phyloP scores from a whole-genome alignment of 2,797 vertebrate species.

The Myiothlypis chrysogaster region DNA sequence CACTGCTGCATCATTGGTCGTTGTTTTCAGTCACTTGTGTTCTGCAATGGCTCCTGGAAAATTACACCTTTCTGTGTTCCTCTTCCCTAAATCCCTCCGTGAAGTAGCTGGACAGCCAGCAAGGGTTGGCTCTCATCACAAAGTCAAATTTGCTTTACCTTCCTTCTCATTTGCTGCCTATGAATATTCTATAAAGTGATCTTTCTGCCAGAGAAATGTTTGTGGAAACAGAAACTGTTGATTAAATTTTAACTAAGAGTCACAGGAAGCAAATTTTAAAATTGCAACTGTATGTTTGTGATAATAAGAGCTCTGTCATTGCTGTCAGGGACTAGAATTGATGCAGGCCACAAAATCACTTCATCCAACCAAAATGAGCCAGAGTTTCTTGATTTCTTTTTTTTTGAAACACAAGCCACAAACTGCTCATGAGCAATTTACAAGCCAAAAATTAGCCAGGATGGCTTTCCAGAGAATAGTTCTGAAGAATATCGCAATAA shows the following conservation, averaged over 20 bases:
- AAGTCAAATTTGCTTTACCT: background rate
- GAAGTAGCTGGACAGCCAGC: background rate
- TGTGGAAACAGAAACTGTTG: constrained; percentile 43
- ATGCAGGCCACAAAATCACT: constrained; percentile 62
- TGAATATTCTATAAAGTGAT: constrained; percentile 12
- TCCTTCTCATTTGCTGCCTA: background rate
- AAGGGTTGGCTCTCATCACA: background rate
- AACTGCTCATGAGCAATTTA: constrained; percentile 59
- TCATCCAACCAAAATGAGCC: constrained; percentile 45
- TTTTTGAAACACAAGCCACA: constrained; percentile 37
- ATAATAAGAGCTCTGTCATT: constrained; percentile 61
- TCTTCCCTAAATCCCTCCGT: background rate
- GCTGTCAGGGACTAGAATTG: constrained; percentile 60
- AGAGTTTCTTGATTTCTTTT: constrained; percentile 23
- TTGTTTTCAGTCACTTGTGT: background rate
- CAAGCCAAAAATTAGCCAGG: constrained; percentile 63
- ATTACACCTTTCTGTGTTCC: background rate
- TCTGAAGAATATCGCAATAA: constrained; percentile 53
- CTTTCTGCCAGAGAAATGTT: background rate
- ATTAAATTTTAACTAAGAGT: constrained; percentile 41
- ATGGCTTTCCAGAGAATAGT: constrained; percentile 66
- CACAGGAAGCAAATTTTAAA: constrained; percentile 60
- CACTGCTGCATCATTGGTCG: background rate
- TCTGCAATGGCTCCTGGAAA: background rate
- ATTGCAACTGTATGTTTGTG: constrained; percentile 52